Evolutionary conservation across 2,888 invertebrate genomes (phyloP).

Genomic region (Deroplatys truncata): DNA sequence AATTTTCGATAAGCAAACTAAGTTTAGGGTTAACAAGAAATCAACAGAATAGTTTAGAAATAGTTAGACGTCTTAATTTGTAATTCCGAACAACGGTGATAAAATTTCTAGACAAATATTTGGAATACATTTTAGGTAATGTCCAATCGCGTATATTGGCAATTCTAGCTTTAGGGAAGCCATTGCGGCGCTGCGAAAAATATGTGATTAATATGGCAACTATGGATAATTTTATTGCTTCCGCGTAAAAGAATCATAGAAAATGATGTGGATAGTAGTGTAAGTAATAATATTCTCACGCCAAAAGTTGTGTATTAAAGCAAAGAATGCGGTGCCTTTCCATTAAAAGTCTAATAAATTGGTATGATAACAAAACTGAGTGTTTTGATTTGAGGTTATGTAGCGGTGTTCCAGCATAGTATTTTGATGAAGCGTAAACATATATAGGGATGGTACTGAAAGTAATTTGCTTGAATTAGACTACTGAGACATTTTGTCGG

Average conservation of each 20-base stretch:
- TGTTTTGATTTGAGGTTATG: not conserved
- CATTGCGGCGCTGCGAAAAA: not conserved
- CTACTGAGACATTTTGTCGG: no score
- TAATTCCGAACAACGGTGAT: no score
- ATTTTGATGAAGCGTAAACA: no score
- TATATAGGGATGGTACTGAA: no score
- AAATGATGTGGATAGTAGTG: not conserved
- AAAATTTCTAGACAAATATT: no score
- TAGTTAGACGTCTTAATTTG: no score
- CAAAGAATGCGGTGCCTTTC: not conserved
- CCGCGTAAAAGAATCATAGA: not conserved
- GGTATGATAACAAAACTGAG: not conserved
- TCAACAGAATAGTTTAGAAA: no score
- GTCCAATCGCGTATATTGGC: not conserved
- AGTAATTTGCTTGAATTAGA: no score
- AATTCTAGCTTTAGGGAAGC: not conserved
- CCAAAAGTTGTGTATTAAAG: not conserved
- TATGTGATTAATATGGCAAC: not conserved
- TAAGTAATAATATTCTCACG: not conserved
- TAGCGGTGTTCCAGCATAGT: not conserved
- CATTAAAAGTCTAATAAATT: not conserved
- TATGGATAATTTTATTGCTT: not conserved
- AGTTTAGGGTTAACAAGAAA: no score
- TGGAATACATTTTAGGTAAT: not conserved
- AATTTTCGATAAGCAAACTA: no score